Base-by-base conservation (phyloP, 2,888 invertebrate species). In the Hypomecis atomaria region DNA sequence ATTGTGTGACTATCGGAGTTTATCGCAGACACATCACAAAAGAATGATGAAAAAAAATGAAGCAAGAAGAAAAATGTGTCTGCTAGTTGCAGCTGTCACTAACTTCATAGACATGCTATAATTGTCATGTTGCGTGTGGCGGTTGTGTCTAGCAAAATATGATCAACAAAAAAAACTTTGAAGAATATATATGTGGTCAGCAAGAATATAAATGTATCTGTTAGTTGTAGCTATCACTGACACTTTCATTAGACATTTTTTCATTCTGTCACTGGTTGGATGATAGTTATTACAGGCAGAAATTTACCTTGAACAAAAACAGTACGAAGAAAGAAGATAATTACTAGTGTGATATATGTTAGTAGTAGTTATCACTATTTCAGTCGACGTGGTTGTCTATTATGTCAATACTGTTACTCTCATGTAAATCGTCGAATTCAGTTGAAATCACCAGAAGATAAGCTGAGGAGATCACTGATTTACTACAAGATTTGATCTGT, bases 221-320 rank as follows among this genome's bases (percentile, higher is more conserved):
- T 64, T 42, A 52, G 33, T 10, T n/a, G 33, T 59, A 69, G 66
- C 58, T 64, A 47, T 67, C 63, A 67, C 59, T 36, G 43, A n/a
- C n/a, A n/a, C n/a, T 50, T 60, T 63, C 66, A 68, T 71, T 60
- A 61, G 71, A 71, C 72, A 70, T 68, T 74, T 61, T 5, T 13
- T 37, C 9, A 67, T 36, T 63, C 66, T 63, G 69, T 66, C 67
- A 68, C 67, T 67, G 71, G 66, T 58, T 62, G 53, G 62, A 43
- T 65, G 61, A 69, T 65, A 53, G 69, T 62, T 66, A 6, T 36
- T n/a, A 0, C 49, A n/a, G 9, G 4, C 8, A 45, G 45, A 45
- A 23, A 5, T 36, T 49, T n/a, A 11, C 36, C 6, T 23, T 23
- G 23, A 23, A 23, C 23, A 23, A 23, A 1, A 23, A 23, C 23